Evolutionary conservation across 2,797 vertebrate genomes (phyloP), one percentile per base, ranked within the genome.

Genomic region (Adrianichthys oophorus): DNA sequence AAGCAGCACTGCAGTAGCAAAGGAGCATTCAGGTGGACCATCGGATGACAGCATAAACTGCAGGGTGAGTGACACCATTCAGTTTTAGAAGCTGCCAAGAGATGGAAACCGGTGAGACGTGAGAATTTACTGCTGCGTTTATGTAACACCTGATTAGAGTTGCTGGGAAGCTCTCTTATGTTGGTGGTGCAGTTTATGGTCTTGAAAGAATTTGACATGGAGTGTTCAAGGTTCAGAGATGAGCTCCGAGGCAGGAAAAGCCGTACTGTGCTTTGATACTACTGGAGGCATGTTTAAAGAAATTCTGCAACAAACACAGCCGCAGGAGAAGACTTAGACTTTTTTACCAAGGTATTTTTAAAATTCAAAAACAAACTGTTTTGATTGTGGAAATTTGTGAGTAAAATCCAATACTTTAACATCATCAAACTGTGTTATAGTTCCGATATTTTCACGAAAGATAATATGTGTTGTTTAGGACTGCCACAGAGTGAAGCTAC

Each of bases 211-310:
- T 59, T 29, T 47, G 57, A 81, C 72, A 74, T 70, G 56, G 24
- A 45, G 49, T 0, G 84, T 58, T 17, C 84, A 91, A 90, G 65
- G 89, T 90, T 85, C 78, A 82, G 41, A 24, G 51, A 61, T 17
- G 58, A 52, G 47, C 43, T 41, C n/a, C 60, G 41, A 17, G 55
- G 57, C 52, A 41, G 53, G 57, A 29, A 8, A 29, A 21, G 59
- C 19, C 19, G 19, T 29, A 29, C 26, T 4, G 23, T 40, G 56
- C 43, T 55, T 13, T 4, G 26, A 21, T 60, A 1, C 42, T 48
- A 90, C 89, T 86, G 85, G 76, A n/a, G 60, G 42, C 64, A 63
- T 55, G 23, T 83, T 71, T 90, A 51, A 76, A 76, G 53, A 80
- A 69, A 56, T 42, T 88, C 23, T 85, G 54, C 60, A 64, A 58